A percentile compares a stretch with the other conserved stretches of the same genome.
phyloP scores from a whole-genome alignment of 2,113 vertebrate species.

The Xenotilapia caudafasciata region DNA sequence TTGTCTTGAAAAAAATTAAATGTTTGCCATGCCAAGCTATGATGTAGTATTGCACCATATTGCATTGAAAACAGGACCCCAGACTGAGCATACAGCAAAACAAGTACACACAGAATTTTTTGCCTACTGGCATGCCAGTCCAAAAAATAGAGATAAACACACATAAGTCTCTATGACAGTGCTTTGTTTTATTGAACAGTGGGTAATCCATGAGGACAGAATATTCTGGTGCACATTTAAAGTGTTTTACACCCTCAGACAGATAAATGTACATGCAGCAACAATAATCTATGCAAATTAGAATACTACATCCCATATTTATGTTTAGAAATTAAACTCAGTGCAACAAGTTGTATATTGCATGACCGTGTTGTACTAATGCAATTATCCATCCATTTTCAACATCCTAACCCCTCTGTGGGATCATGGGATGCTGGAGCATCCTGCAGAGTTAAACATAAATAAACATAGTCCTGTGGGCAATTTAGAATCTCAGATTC shows the following conservation, averaged over 20 bases:
- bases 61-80: neutral
- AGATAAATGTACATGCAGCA: neutral
- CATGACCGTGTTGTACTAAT: neutral
- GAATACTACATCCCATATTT: neutral
- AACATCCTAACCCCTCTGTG: neutral
- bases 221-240: neutral
- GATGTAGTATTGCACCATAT: neutral
- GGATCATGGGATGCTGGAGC: neutral
- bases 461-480: slow-evolving; percentile 14
- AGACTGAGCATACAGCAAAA: neutral
- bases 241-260: neutral
- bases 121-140: neutral
- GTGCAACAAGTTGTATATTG: neutral
- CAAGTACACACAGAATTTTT: neutral
- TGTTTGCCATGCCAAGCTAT: neutral
- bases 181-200: neutral
- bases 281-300: neutral
- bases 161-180: neutral
- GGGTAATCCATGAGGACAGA: neutral
- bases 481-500: slow-evolving; percentile 7
- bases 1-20: neutral
- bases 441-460: neutral
- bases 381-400: slow-evolving; percentile 1
- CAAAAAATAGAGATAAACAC: neutral
- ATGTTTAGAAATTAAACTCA: neutral